A percentile compares a stretch with the other conserved stretches of the same genome.
Conservation (phyloP, 2,797 vertebrate species). For the Myotis pilosus region DNA sequence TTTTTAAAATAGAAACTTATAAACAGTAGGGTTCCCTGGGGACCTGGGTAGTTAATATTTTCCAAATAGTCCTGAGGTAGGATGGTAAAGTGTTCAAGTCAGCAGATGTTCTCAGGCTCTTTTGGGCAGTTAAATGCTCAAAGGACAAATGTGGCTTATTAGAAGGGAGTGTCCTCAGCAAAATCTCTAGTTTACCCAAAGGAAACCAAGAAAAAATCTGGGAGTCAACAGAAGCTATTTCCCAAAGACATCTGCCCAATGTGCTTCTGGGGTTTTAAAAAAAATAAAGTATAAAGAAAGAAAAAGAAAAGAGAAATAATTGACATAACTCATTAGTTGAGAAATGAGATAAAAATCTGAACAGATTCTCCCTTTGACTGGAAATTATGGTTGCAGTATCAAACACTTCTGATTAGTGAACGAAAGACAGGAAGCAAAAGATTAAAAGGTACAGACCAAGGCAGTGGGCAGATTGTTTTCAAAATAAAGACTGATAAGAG, state of each 20-base stretch:
- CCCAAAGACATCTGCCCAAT: background rate
- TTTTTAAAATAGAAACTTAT: constrained; percentile 29
- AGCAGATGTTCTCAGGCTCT: background rate
- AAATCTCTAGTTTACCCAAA: background rate
- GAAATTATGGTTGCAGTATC: background rate
- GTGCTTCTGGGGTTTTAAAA: background rate
- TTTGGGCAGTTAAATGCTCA: background rate
- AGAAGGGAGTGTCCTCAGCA: background rate
- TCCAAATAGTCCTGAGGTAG: background rate
- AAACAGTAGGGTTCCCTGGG: background rate
- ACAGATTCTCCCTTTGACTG: background rate
- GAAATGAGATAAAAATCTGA: background rate
- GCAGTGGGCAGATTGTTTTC: background rate
- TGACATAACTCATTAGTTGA: background rate
- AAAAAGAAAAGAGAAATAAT: background rate
- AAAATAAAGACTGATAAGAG: background rate
- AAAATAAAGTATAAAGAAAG: background rate
- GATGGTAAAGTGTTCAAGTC: background rate
- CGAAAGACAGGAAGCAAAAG: background rate
- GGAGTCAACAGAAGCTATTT: background rate
- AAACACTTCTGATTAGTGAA: background rate
- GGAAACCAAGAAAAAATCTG: background rate
- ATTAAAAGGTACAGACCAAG: background rate
- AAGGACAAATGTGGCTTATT: background rate
- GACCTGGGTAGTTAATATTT: background rate